A percentile compares a stretch with the other conserved stretches of the same genome.
Conservation (phyloP, 1,140 invertebrate genomes). For the Tenebrio molitor region DNA sequence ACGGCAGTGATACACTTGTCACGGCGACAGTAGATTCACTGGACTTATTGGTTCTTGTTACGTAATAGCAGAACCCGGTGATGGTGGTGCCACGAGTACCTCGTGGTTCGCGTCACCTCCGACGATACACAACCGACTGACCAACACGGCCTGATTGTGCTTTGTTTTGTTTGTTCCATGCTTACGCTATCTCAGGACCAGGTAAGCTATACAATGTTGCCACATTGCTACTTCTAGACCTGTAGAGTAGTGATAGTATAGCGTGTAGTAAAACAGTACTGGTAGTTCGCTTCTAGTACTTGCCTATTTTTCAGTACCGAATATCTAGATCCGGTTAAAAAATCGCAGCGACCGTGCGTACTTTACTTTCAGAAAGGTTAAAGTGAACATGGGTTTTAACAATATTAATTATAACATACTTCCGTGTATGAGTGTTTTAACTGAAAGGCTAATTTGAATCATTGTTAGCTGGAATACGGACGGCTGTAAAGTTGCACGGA, state of each 20-base stretch:
- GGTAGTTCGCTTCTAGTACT: constrained; percentile 9
- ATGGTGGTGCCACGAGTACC: constrained; percentile 27
- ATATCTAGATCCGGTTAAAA: constrained; percentile 12
- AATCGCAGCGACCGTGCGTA: constrained; percentile 7
- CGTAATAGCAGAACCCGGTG: constrained; percentile 9
- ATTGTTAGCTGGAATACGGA: constrained; percentile 10
- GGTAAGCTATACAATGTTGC: constrained; percentile 59
- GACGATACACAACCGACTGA: constrained; percentile 57
- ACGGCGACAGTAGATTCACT: neutral
- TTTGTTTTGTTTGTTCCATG: constrained; percentile 65
- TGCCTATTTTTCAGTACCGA: too few relatives aligned
- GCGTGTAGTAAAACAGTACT: constrained; percentile 13
- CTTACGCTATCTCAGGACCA: constrained; percentile 63
- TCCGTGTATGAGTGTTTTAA: constrained; percentile 13
- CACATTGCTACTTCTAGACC: constrained; percentile 36
- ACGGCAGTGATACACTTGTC: constrained; percentile 13
- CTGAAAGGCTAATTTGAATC: constrained; percentile 20
- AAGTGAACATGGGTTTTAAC: neutral
- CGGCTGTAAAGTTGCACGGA: neutral
- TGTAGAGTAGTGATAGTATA: constrained; percentile 41
- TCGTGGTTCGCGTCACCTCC: constrained; percentile 7
- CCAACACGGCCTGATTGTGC: constrained; percentile 62
- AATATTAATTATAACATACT: constrained; percentile 5
- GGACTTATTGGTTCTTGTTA: constrained; percentile 34
- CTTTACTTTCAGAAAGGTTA: constrained; percentile 30